Percentiles rank a stretch among this genome's conserved stretches.
phyloP scores from a whole-genome alignment of 2,888 invertebrate genomes.

The Xestobium rufovillosum region DNA sequence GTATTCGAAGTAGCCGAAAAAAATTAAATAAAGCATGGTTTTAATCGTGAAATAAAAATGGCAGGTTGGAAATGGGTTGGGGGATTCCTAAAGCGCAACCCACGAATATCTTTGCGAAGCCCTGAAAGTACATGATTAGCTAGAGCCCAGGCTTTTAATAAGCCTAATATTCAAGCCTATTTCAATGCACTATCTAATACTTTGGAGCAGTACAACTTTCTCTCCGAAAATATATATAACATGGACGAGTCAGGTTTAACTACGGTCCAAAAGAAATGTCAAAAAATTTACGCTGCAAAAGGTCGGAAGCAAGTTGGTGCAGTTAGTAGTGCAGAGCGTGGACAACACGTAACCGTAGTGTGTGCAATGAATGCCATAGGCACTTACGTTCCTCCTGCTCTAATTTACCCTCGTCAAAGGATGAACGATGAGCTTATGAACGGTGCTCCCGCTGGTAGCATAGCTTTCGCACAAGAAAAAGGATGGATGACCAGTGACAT shows the following conservation, averaged over 20 bases:
- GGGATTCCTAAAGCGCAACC: constrained; percentile 13
- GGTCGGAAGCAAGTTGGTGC: constrained; percentile 38
- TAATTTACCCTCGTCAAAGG: constrained; percentile 36
- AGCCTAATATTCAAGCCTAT: constrained; percentile 4
- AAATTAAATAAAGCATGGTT: constrained; percentile 6
- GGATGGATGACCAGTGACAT: constrained; percentile 33
- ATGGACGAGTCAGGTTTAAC: constrained; percentile 39
- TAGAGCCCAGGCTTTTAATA: constrained; percentile 13
- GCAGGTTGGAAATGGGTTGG: constrained; percentile 11
- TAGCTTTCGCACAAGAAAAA: constrained; percentile 24
- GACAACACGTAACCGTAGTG: constrained; percentile 34
- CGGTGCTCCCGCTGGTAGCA: constrained; percentile 31
- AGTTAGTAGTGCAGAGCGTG: constrained; percentile 37
- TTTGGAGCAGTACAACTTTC: constrained; percentile 15
- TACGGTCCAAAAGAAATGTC: constrained; percentile 37
- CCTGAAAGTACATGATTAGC: constrained; percentile 13
- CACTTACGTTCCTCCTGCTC: constrained; percentile 33
- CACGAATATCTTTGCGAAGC: constrained; percentile 11
- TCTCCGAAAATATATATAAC: constrained; percentile 18
- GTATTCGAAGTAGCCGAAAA: constrained; percentile 4
- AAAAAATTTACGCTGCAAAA: constrained; percentile 33
- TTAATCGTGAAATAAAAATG: constrained; percentile 7
- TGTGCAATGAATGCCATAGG: constrained; percentile 33
- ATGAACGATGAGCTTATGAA: constrained; percentile 29
- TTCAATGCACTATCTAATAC: constrained; percentile 6